A percentile compares a stretch with the other conserved stretches of the same genome.
Conservation (phyloP, 2,888 invertebrate genomes). For the Ashinkailepas kermadecensis region DNA sequence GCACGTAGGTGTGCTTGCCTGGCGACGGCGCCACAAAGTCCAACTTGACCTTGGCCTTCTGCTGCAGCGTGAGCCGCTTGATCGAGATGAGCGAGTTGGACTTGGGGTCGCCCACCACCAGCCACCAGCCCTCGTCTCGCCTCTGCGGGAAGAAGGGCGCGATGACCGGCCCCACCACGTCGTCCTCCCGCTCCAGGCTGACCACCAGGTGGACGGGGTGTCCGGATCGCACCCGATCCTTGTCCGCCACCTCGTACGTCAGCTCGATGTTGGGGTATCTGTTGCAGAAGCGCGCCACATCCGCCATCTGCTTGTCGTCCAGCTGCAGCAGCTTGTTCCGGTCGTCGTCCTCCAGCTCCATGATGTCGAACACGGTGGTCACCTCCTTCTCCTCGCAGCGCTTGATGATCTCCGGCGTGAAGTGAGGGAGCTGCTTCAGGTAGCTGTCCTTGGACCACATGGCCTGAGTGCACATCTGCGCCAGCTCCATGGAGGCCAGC, state of each 20-base stretch:
- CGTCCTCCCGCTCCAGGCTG: slow-evolving; percentile 85
- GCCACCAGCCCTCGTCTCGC: slow-evolving; percentile 90
- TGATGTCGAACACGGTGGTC: slow-evolving; percentile 89
- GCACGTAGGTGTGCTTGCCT: slow-evolving; percentile 55
- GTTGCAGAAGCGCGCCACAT: slow-evolving; percentile 97
- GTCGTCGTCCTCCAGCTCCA: slow-evolving; percentile 84
- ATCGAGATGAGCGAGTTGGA: slow-evolving; percentile 91
- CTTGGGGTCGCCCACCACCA: slow-evolving; percentile 95
- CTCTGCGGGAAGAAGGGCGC: slow-evolving; percentile 95
- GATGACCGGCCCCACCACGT: slow-evolving; percentile 90
- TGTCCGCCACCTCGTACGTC: slow-evolving; percentile 78
- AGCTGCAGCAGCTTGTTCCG: slow-evolving; percentile 62
- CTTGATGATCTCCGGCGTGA: slow-evolving; percentile 76
- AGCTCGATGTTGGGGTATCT: slow-evolving; percentile 91
- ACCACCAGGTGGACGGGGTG: slow-evolving; percentile 84
- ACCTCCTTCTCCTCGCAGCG: slow-evolving; percentile 83
- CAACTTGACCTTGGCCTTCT: slow-evolving; percentile 75
- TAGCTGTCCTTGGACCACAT: slow-evolving; percentile 99
- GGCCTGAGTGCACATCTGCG: slow-evolving; percentile 99
- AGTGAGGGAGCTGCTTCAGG: slow-evolving; percentile 93
- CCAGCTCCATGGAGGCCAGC: slow-evolving; percentile 98
- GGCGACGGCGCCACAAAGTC: slow-evolving; percentile 90
- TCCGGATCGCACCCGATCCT: slow-evolving; percentile 50
- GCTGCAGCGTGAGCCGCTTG: slow-evolving; percentile 88
- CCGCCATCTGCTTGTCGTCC: slow-evolving; percentile 83